These are phyloP conservation scores for Mamestra brassicae DNA, from an alignment of 2,888 invertebrate genomes.

Conservation along the genomic window DNA sequence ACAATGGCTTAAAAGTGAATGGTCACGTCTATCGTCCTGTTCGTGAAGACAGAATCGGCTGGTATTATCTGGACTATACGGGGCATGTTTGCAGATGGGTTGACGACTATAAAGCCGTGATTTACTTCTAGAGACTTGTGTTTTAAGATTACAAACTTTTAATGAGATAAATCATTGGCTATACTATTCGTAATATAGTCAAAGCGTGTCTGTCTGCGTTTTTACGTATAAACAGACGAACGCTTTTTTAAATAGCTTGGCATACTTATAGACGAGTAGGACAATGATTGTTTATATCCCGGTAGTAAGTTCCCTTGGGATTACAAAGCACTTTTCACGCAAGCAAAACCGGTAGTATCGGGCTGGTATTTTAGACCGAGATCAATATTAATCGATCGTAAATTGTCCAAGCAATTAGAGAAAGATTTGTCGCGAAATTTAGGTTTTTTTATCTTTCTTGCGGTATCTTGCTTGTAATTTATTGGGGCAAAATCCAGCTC, in stretches of 20 bases:
- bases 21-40: not conserved
- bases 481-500: slow-evolving; percentile 24
- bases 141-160: too few relatives aligned
- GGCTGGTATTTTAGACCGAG: not conserved
- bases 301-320: not conserved
- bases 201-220: not conserved
- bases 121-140: too few relatives aligned
- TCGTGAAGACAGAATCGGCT: slow-evolving; percentile 1
- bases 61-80: not conserved
- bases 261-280: not conserved
- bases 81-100: too few relatives aligned
- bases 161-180: too few relatives aligned
- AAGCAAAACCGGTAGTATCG: too few relatives aligned
- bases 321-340: not conserved
- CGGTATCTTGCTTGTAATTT: slow-evolving; percentile 50
- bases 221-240: not conserved
- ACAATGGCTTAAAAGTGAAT: slow-evolving; percentile 23
- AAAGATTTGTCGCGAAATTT: slow-evolving; percentile 46
- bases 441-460: slow-evolving; percentile 49
- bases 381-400: slow-evolving; percentile 32
- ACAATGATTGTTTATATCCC: not conserved
- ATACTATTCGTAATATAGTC: too few relatives aligned
- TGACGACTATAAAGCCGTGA: too few relatives aligned
- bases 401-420: slow-evolving; percentile 41
- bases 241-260: not conserved